Conservation (phyloP, 2,888 invertebrate species). For the Andrena haemorrhoa region DNA sequence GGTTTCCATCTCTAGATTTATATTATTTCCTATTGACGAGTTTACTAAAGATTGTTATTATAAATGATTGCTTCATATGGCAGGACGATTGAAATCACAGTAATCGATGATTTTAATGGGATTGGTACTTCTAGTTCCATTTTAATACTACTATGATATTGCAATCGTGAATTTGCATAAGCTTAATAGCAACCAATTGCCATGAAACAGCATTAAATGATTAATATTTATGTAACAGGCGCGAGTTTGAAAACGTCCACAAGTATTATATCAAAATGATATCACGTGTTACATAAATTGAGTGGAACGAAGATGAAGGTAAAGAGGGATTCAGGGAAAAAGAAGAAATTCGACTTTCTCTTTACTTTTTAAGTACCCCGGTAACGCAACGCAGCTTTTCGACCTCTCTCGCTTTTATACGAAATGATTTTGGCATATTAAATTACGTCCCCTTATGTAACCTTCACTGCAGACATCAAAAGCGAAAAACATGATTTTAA, state of each 20-base stretch:
- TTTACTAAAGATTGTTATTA: not conserved
- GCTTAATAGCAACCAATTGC: too few relatives aligned
- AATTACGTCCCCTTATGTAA: constrained; percentile 20
- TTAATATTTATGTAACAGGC: not conserved
- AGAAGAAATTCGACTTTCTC: constrained; percentile 45
- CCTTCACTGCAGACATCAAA: not conserved
- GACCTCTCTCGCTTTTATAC: constrained; percentile 4
- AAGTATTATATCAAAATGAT: not conserved
- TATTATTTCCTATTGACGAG: too few relatives aligned
- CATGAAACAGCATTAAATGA: too few relatives aligned
- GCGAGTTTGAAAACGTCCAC: not conserved
- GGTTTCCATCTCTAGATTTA: too few relatives aligned
- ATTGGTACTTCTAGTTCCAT: too few relatives aligned
- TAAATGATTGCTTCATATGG: too few relatives aligned
- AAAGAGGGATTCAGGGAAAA: constrained; percentile 5
- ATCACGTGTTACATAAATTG: constrained; percentile 34
- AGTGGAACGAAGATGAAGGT: not conserved
- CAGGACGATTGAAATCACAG: too few relatives aligned
- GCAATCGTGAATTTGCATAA: too few relatives aligned
- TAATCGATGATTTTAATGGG: too few relatives aligned
- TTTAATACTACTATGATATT: too few relatives aligned
- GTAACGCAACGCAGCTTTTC: constrained; percentile 7
- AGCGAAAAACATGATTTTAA: not conserved
- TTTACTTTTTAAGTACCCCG: constrained; percentile 38
- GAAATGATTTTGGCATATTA: constrained; percentile 3